phyloP scores from a whole-genome alignment of 2,888 invertebrate genomes.

The Drosophila eohydei region DNA sequence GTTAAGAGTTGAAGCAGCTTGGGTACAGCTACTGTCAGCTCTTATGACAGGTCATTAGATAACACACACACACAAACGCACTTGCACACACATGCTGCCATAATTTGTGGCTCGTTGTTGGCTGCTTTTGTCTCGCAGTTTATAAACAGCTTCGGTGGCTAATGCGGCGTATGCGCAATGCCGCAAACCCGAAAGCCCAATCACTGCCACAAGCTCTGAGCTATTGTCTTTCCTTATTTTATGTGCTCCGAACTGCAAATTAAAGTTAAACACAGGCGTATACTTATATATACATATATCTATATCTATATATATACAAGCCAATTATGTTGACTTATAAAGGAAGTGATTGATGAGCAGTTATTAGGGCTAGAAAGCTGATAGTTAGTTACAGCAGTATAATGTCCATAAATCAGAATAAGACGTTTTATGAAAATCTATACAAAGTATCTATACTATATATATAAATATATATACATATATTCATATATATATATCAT shows the following conservation, averaged over 20 bases:
- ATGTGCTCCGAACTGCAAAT: conserved; percentile 28
- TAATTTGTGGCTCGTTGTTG: conserved; percentile 60
- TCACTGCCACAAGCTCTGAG: conserved; percentile 5
- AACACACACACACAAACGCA: conserved; percentile 47
- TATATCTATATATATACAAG: neutral
- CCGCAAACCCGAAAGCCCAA: conserved; percentile 13
- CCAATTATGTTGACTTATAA: conserved; percentile 5
- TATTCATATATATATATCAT: too few species aligned
- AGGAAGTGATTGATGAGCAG: conserved; percentile 4
- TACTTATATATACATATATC: neutral
- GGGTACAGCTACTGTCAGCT: conserved; percentile 12
- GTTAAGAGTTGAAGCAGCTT: conserved; percentile 6
- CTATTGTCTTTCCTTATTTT: conserved; percentile 36
- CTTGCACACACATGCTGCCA: conserved; percentile 49
- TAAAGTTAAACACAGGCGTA: conserved; percentile 13
- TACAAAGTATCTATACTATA: neutral
- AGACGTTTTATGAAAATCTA: neutral
- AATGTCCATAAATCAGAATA: neutral
- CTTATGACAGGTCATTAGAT: conserved; percentile 60
- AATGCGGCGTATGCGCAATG: conserved; percentile 64
- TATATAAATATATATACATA: too few species aligned
- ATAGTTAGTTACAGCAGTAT: neutral
- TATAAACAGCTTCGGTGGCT: conserved; percentile 51
- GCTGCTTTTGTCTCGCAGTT: conserved; percentile 38
- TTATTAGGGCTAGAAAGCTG: neutral